Evolutionary conservation across 2,888 invertebrate species (phyloP).

Genomic region (Leptinotarsa rubiginosa): DNA sequence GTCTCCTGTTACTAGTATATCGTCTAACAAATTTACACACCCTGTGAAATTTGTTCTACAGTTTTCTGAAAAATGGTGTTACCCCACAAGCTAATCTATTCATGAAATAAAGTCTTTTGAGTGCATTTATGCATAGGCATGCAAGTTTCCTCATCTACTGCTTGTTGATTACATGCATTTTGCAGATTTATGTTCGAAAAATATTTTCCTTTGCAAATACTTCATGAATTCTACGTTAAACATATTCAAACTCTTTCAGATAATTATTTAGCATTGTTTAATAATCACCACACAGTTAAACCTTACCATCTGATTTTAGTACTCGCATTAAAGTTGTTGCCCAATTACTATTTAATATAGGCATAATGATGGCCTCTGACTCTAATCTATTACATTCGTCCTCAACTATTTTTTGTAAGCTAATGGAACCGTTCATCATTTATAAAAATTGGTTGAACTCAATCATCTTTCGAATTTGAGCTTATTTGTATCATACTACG

Average conservation of each 20-base stretch:
- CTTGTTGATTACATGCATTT: constrained; percentile 58
- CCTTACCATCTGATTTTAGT: constrained; percentile 45
- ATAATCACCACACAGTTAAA: constrained; percentile 53
- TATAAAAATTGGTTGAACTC: constrained; percentile 31
- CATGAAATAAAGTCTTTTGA: constrained; percentile 57
- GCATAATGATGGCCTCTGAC: constrained; percentile 36
- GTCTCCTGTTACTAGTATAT: neutral
- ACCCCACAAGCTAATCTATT: constrained; percentile 59
- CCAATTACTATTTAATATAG: constrained; percentile 42
- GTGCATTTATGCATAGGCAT: constrained; percentile 54
- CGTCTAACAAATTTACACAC: neutral
- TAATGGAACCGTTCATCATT: constrained; percentile 40
- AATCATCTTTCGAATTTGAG: constrained; percentile 19
- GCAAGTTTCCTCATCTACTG: constrained; percentile 48
- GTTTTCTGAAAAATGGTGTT: constrained; percentile 54
- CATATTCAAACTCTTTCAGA: constrained; percentile 46
- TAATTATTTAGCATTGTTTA: constrained; percentile 50
- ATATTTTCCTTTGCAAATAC: constrained; percentile 38
- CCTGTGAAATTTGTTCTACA: neutral
- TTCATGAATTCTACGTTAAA: constrained; percentile 45
- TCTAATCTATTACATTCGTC: constrained; percentile 41
- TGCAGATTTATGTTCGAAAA: constrained; percentile 48
- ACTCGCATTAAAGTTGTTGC: constrained; percentile 52
- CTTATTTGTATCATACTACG: constrained; percentile 21
- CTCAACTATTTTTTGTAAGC: constrained; percentile 41